These are phyloP conservation scores for Chloropsis hardwickii DNA, from an alignment of 2,113 vertebrate species.

Conservation along the genomic window DNA sequence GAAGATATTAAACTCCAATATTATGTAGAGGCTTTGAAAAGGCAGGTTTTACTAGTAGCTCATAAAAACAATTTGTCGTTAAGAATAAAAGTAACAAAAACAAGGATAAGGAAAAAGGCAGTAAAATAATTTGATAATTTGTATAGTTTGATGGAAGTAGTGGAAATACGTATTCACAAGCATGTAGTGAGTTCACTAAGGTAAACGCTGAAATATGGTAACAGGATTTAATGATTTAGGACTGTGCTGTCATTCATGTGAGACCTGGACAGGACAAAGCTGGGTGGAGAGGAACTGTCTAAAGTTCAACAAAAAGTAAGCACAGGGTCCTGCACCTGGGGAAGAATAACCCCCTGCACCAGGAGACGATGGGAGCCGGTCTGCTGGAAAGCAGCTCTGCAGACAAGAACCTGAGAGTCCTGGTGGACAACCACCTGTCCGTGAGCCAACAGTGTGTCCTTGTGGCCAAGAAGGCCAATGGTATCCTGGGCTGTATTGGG, in stretches of 20 bases:
- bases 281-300: neutral
- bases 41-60: neutral
- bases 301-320: neutral
- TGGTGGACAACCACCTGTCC: neutral
- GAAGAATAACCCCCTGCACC: neutral
- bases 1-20: neutral
- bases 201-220: neutral
- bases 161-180: neutral
- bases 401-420: neutral
- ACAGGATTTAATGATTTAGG: neutral
- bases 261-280: neutral
- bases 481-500: too few species aligned
- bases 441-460: neutral
- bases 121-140: neutral
- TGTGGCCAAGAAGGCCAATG: too few species aligned
- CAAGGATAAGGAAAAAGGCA: neutral
- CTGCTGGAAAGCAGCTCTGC: neutral
- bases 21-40: neutral
- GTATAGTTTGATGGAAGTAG: neutral
- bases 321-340: neutral
- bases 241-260: neutral
- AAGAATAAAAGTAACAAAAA: neutral
- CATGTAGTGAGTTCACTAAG: neutral
- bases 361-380: neutral
- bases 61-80: neutral